These are phyloP conservation scores for Cydia pomonella DNA, from an alignment of 1,140 invertebrate species.

Conservation along the genomic window DNA sequence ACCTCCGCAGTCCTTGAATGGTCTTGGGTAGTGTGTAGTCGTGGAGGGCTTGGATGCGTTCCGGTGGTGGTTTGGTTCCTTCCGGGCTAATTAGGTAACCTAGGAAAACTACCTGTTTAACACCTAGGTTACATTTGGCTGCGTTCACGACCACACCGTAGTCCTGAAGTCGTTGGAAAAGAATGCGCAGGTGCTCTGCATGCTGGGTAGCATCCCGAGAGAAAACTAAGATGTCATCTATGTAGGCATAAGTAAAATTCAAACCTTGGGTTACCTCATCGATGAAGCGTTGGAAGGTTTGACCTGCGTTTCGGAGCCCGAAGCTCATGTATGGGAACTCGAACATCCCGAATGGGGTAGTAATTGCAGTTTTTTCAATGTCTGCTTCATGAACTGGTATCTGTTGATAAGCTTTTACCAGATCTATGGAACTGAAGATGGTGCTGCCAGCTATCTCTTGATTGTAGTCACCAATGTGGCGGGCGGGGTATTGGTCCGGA, in stretches of 20 bases:
- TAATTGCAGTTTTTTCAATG: slow-evolving; percentile 64
- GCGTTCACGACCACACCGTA: slow-evolving; percentile 46
- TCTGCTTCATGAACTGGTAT: slow-evolving; percentile 59
- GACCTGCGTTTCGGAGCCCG: slow-evolving; percentile 46
- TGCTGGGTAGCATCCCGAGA: slow-evolving; percentile 52
- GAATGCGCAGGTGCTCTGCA: slow-evolving; percentile 43
- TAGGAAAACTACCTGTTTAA: neutral
- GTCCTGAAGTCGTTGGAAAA: slow-evolving; percentile 47
- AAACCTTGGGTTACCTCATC: slow-evolving; percentile 63
- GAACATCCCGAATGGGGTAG: slow-evolving; percentile 54
- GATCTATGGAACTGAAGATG: slow-evolving; percentile 34
- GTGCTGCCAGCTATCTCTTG: slow-evolving; percentile 36
- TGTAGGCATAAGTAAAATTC: neutral
- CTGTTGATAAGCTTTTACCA: slow-evolving; percentile 53
- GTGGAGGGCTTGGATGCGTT: neutral
- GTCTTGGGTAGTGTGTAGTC: slow-evolving; percentile 49
- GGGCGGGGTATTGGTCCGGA: slow-evolving; percentile 69
- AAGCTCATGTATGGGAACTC: slow-evolving; percentile 57
- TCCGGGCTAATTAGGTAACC: neutral
- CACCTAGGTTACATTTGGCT: neutral
- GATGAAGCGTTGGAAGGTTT: slow-evolving; percentile 65
- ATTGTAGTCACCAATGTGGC: slow-evolving; percentile 56
- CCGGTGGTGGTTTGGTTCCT: neutral
- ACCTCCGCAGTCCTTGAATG: slow-evolving; percentile 57
- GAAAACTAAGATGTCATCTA: slow-evolving; percentile 79